Evolutionary conservation across 2,888 invertebrate species (phyloP), one percentile per base, ranked within the genome.

Genomic region (Caradrina clavipalpis): DNA sequence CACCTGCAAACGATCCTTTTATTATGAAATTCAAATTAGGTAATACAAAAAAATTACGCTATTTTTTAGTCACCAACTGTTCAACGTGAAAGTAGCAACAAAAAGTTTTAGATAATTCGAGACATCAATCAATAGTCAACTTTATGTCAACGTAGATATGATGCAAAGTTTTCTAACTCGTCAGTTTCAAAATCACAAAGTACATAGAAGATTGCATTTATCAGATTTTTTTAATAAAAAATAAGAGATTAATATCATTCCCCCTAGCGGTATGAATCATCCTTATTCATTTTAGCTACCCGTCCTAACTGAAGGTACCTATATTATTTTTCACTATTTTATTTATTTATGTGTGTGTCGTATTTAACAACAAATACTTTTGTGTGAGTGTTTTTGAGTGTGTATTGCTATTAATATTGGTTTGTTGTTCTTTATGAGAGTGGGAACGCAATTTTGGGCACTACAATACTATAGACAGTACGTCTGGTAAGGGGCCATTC

Each of bases 251-350:
- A 21, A 21, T 13, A 8, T 5, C 0, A 26, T 60, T 51, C 60
- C 35, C 50, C 42, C 21, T n/a, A 51, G 54, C 58, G 60, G 78
- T 76, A 76, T 60, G 60, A 79, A 79, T 77, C 78, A 81, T 79
- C 73, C 67, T 67, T 64, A 53, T 59, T 55, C 10, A 55, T 68
- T 75, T 49, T 74, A 76, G 80, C 71, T 80, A 54, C 60, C 71
- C 63, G 65, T n/a, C 22, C 58, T 66, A 70, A 69, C 56, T n/a
- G 22, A 58, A 78, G 78, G 78, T 80, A 42, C 42, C 15, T 42
- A 77, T 71, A 74, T 83, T 69, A 57, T 68, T 81, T 56, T 69
- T 62, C 55, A 39, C 26, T 79, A 67, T 73, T 78, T 71, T 65
- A 74, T 80, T 76, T 69, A 54, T 73, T 63, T 81, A 63, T 80